Base-by-base conservation (phyloP, 1,140 invertebrate genomes). In the Pogonomyrmex californicus region DNA sequence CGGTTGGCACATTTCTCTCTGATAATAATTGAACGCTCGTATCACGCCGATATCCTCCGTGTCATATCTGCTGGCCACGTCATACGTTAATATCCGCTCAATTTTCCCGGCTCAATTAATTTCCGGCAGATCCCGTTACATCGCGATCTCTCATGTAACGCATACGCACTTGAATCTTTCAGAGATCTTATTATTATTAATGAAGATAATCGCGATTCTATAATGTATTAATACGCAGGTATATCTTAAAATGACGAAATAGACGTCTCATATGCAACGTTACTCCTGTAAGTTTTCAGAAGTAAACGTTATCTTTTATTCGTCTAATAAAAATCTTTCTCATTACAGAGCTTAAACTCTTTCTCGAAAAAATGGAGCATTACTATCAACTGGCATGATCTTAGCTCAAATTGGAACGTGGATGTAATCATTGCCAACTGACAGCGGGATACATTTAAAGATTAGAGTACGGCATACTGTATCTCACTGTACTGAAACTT, bases 371-470 rank as follows among this genome's bases (percentile, higher is more conserved):
- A 83, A 83, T 47, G 23, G 79, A 83, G 68, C 68, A 17, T 60
- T 44, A 58, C 79, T 73, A 83, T 73, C 79, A 49, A n/a, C 33
- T 33, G 44, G 30, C 41, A 41, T 60, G 41, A 75, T 83, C 68
- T 75, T 14, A n/a, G 17, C 68, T 70, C 51, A 23, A 70, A 47
- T 60, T 60, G 38, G 54, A 73, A 60, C 51, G 44, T 73, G 54
- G 54, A 60, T 51, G 68, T 41, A 49, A 73, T 83, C 56, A 44
- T 38, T 75, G 79, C 68, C 79, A 83, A 83, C 54, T 75, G 79
- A 68, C 56, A 83, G 33, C 79, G n/a, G 79, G 54, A 75, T 62
- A 38, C 68, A 75, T 83, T 83, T 73, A 75, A 62, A 75, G 68
- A 75, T 60, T 75, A 73, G 41, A 75, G 68, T 54, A 71, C 12